Conservation (phyloP, 2,888 invertebrate species). For the Caenorhabditis macrosperma region DNA sequence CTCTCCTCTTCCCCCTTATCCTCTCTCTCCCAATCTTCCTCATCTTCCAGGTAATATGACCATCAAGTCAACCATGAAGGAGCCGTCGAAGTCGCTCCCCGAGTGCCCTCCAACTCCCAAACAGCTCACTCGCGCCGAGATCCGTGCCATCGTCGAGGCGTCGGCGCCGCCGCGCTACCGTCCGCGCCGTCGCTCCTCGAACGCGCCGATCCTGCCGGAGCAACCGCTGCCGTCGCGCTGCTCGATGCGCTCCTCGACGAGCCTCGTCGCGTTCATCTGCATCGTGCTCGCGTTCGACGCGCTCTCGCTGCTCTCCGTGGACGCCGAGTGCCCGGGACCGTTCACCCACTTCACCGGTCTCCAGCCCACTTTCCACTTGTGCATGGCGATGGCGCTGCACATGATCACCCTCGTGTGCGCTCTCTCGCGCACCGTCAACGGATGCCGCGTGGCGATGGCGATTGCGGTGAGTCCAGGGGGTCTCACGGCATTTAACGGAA, state of each 20-base stretch:
- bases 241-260: background rate
- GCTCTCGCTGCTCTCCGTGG: background rate
- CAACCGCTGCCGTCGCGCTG: too few relatives aligned
- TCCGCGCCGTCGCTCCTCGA: conserved; percentile 8
- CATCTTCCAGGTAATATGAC: too few relatives aligned
- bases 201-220: background rate
- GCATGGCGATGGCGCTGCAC: conserved; percentile 1
- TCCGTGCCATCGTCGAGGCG: too few relatives aligned
- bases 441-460: conserved; percentile 4
- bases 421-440: conserved; percentile 8
- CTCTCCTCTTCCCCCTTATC: too few relatives aligned
- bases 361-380: background rate
- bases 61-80: too few relatives aligned
- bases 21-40: too few relatives aligned
- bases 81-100: too few relatives aligned
- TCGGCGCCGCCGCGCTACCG: background rate
- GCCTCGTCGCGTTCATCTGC: background rate
- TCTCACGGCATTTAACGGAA: background rate
- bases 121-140: too few relatives aligned
- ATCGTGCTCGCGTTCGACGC: background rate
- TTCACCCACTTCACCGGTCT: conserved; percentile 3
- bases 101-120: too few relatives aligned
- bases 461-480: conserved; percentile 15
- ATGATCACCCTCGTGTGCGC: conserved; percentile 1
- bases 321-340: background rate